Percentiles rank a stretch among this genome's conserved stretches.
Evolutionary conservation across 2,113 vertebrate species (phyloP).

Genomic region (Trematomus loennbergii): DNA sequence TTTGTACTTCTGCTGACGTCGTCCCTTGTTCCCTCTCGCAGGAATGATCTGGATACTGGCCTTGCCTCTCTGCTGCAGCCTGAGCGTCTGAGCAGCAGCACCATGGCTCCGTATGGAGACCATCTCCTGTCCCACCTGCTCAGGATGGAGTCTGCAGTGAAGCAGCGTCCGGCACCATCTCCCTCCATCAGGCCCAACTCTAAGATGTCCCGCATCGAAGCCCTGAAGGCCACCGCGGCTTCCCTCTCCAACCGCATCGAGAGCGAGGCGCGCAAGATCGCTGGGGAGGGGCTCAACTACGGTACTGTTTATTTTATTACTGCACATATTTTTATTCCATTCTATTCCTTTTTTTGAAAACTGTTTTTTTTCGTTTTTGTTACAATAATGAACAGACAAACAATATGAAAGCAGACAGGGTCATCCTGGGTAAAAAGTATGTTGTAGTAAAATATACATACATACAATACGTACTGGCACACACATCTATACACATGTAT

Average conservation of each 20-base stretch:
- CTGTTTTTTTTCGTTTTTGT: too few relatives aligned
- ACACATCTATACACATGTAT: too few relatives aligned
- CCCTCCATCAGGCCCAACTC: constrained; percentile 74
- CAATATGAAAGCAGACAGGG: too few relatives aligned
- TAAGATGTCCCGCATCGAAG: constrained; percentile 90
- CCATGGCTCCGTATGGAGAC: constrained; percentile 70
- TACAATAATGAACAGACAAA: too few relatives aligned
- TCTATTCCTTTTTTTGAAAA: too few relatives aligned
- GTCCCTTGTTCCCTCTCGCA: constrained; percentile 60
- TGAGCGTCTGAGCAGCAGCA: constrained; percentile 67
- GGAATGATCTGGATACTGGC: constrained; percentile 84
- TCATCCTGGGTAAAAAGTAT: too few relatives aligned
- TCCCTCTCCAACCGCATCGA: constrained; percentile 95
- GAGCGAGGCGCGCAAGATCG: constrained; percentile 92
- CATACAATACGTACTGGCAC: too few relatives aligned
- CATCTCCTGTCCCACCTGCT: constrained; percentile 87
- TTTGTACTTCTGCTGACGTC: background rate
- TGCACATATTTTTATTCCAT: too few relatives aligned
- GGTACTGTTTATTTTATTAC: constrained; percentile 47
- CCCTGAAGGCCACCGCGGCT: constrained; percentile 93
- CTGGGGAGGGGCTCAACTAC: constrained; percentile 86
- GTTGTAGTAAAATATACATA: too few relatives aligned
- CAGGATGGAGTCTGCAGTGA: constrained; percentile 78
- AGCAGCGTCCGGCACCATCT: constrained; percentile 58
- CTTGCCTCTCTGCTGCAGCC: constrained; percentile 84